phyloP scores from a whole-genome alignment of 2,113 vertebrate species.

The Neolamprologus caudopunctatus region DNA sequence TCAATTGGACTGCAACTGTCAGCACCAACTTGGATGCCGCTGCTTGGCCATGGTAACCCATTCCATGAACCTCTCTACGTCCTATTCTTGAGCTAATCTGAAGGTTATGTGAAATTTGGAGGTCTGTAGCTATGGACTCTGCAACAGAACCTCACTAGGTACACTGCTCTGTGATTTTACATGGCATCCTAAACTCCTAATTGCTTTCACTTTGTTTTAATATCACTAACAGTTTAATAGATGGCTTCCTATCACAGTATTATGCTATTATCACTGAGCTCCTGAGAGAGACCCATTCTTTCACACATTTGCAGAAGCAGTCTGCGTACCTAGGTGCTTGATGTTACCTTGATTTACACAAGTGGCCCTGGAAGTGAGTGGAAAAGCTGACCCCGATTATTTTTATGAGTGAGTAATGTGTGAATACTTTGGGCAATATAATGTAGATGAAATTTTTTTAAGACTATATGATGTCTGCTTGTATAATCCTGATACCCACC shows the following conservation, averaged over 20 bases:
- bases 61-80: not conserved
- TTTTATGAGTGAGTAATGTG: not conserved
- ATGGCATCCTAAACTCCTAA: not conserved
- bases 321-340: not conserved
- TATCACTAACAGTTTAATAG: not conserved
- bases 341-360: not conserved
- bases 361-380: not conserved
- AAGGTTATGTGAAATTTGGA: not conserved
- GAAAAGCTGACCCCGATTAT: not conserved
- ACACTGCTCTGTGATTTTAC: not conserved
- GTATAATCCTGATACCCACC: conserved; percentile 69
- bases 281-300: not conserved
- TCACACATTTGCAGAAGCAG: not conserved
- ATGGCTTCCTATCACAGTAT: not conserved
- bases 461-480: not conserved
- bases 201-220: not conserved
- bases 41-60: not conserved
- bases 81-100: not conserved
- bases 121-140: not conserved
- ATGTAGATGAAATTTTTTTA: not conserved
- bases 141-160: not conserved
- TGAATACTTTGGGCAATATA: not conserved
- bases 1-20: not conserved
- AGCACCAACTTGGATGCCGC: not conserved
- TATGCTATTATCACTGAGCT: not conserved